Conservation (phyloP, 2,888 invertebrate species). For the Pyrrhosoma nymphula region DNA sequence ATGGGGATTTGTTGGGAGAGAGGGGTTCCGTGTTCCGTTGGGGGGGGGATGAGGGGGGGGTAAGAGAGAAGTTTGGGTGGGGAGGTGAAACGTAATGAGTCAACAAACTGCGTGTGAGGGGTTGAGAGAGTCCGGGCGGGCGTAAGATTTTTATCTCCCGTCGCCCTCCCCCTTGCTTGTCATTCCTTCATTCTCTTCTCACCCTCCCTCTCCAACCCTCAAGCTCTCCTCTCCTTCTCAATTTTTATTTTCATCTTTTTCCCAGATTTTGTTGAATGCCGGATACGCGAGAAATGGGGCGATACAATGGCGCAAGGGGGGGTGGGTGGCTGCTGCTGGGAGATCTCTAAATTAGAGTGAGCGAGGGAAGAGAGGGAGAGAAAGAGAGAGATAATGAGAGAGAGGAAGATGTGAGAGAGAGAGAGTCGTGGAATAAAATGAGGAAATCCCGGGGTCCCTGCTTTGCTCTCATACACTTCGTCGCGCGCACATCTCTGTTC, state of each 20-base stretch:
- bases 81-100: not conserved
- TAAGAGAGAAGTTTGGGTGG: not conserved
- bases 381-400: too few relatives aligned
- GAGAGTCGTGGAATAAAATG: too few relatives aligned
- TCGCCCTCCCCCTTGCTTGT: not conserved
- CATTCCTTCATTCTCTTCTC: not conserved
- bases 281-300: not conserved
- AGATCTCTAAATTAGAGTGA: constrained; percentile 28
- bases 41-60: not conserved
- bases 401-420: too few relatives aligned
- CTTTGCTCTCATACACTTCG: too few relatives aligned
- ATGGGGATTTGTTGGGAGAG: too few relatives aligned
- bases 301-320: not conserved
- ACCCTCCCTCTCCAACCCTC: too few relatives aligned
- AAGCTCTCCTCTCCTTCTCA: not conserved
- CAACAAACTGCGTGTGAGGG: not conserved
- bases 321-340: not conserved
- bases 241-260: not conserved
- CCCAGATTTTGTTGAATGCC: not conserved
- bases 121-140: not conserved
- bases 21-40: too few relatives aligned
- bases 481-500: too few relatives aligned
- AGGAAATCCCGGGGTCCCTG: too few relatives aligned
- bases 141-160: not conserved
- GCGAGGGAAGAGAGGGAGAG: not conserved